Evolutionary conservation across 2,797 vertebrate species (phyloP).

Genomic region (Schizopygopsis malacanthus): DNA sequence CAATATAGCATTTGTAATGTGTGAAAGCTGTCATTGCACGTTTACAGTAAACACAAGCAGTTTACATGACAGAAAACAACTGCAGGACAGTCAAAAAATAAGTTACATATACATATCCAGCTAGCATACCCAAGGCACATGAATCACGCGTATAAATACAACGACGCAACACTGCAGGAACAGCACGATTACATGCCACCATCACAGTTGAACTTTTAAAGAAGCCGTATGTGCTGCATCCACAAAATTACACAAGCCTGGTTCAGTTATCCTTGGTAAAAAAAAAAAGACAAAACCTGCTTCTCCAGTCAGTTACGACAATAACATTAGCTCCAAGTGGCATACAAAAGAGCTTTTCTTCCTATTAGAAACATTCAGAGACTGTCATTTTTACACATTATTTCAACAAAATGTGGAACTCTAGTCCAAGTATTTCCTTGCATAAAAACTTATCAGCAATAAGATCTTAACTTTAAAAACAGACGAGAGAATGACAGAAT

Average conservation of each 20-base stretch:
- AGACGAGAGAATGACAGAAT: background rate
- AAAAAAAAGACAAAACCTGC: slow-evolving; percentile 21
- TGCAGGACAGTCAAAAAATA: background rate
- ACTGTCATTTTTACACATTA: background rate
- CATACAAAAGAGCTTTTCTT: background rate
- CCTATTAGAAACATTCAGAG: background rate
- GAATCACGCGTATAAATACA: slow-evolving; percentile 17
- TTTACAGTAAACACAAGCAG: background rate
- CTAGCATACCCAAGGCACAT: background rate
- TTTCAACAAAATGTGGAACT: background rate
- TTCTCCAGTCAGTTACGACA: slow-evolving; percentile 4
- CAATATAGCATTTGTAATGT: background rate
- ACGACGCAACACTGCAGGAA: background rate
- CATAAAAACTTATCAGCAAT: background rate
- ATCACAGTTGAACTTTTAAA: background rate
- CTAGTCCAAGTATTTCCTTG: background rate
- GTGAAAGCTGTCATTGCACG: slow-evolving; percentile 6
- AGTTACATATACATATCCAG: background rate
- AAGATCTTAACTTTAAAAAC: background rate
- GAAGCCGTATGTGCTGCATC: background rate
- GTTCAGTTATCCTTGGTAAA: background rate
- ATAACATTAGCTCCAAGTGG: background rate
- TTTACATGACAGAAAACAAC: background rate
- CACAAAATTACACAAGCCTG: background rate
- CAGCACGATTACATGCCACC: background rate